Conservation (phyloP, 1,140 invertebrate species). For the Caenorhabditis latens region DNA sequence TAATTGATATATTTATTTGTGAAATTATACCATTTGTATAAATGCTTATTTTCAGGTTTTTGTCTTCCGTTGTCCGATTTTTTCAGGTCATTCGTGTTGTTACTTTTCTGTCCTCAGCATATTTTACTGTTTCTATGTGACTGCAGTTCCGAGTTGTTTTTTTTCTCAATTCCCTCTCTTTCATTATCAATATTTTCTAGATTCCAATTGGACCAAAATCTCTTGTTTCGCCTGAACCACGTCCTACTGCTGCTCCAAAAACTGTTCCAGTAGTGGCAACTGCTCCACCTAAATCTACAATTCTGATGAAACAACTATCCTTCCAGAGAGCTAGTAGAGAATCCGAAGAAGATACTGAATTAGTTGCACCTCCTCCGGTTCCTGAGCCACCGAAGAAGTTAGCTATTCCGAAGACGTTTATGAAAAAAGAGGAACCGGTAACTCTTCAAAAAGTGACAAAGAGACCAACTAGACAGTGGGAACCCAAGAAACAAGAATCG, state of each 20-base stretch:
- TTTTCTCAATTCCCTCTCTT: not conserved
- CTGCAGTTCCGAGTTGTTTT: constrained; percentile 28
- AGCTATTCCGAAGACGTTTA: constrained; percentile 15
- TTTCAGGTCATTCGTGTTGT: not conserved
- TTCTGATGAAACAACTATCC: constrained; percentile 28
- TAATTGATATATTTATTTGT: no score
- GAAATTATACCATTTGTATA: no score
- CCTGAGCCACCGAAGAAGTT: constrained; percentile 56
- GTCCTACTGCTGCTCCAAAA: not conserved
- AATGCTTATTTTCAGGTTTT: not conserved
- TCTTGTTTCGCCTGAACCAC: constrained; percentile 15
- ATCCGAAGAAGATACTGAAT: constrained; percentile 58
- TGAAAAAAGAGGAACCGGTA: not conserved
- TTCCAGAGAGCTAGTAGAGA: constrained; percentile 43
- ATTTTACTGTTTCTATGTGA: not conserved
- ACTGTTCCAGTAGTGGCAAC: constrained; percentile 40
- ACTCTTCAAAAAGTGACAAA: constrained; percentile 11
- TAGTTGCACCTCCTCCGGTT: constrained; percentile 18
- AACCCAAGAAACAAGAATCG: constrained; percentile 20
- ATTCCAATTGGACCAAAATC: not conserved
- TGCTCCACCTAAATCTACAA: not conserved
- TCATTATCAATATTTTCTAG: not conserved
- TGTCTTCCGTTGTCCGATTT: not conserved
- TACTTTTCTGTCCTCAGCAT: no score
- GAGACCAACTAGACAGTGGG: constrained; percentile 19